Evolutionary conservation across 2,888 invertebrate genomes (phyloP).

Genomic region (Halictus quadricinctus): DNA sequence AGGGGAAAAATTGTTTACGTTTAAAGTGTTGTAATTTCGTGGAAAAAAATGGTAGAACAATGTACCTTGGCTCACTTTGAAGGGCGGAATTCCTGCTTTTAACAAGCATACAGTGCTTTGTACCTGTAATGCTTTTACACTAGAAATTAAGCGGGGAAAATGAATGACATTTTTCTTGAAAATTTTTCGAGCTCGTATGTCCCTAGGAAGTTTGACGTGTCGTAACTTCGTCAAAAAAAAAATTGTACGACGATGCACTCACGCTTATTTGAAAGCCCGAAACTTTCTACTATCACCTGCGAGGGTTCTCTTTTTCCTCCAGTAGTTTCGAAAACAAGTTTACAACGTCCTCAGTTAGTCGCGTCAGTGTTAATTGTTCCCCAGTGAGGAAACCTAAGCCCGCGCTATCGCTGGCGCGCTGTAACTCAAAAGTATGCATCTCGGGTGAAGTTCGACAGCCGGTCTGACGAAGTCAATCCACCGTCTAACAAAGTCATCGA

Average conservation of each 20-base stretch:
- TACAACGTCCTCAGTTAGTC: background rate
- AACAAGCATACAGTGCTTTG: too few relatives aligned
- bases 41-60: too few relatives aligned
- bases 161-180: too few relatives aligned
- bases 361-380: conserved; percentile 17
- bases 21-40: too few relatives aligned
- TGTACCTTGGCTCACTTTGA: too few relatives aligned
- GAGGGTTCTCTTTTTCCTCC: background rate
- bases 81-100: too few relatives aligned
- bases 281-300: background rate
- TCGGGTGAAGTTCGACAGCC: conserved; percentile 70
- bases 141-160: background rate
- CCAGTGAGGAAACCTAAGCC: conserved; percentile 33
- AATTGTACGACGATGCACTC: background rate
- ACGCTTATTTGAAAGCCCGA: background rate
- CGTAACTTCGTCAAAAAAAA: background rate
- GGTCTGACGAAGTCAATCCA: conserved; percentile 74
- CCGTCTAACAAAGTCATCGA: conserved; percentile 71
- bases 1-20: too few relatives aligned
- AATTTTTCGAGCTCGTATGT: too few relatives aligned
- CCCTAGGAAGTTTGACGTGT: background rate
- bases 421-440: conserved; percentile 61
- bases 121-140: background rate
- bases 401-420: conserved; percentile 29
- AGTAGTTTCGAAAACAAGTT: background rate